Evolutionary conservation across 2,113 vertebrate species (phyloP).

Genomic region (Oostethus manadensis): DNA sequence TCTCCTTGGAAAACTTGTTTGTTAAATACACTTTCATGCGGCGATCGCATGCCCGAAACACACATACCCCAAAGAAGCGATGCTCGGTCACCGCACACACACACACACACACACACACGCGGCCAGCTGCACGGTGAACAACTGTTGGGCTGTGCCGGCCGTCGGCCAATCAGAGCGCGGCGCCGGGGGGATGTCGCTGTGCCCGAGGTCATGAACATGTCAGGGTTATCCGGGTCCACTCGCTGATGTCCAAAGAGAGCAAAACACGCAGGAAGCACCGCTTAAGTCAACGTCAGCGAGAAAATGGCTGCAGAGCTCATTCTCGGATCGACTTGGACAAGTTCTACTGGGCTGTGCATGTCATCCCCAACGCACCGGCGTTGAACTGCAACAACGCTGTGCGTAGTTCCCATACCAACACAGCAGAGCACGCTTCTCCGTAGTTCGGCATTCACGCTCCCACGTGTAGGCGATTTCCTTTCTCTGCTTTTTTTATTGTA

Average conservation of each 20-base stretch:
- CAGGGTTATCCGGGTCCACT: constrained; percentile 32
- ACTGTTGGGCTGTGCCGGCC: constrained; percentile 39
- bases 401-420: too few relatives aligned
- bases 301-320: too few relatives aligned
- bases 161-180: constrained; percentile 36
- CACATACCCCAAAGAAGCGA: background rate
- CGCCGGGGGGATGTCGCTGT: constrained; percentile 11
- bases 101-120: background rate
- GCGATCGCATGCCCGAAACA: constrained; percentile 22
- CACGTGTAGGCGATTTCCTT: too few relatives aligned
- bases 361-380: too few relatives aligned
- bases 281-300: background rate
- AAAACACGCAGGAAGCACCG: background rate
- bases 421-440: too few relatives aligned
- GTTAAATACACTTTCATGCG: constrained; percentile 38
- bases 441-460: too few relatives aligned
- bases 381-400: too few relatives aligned
- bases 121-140: background rate
- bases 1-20: too few relatives aligned
- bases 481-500: too few relatives aligned
- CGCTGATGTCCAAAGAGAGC: constrained; percentile 17
- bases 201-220: constrained; percentile 43
- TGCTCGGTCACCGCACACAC: background rate
- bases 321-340: too few relatives aligned
- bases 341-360: too few relatives aligned